Base-by-base conservation (phyloP, 1,140 invertebrate genomes). In the Tetragnatha versicolor region DNA sequence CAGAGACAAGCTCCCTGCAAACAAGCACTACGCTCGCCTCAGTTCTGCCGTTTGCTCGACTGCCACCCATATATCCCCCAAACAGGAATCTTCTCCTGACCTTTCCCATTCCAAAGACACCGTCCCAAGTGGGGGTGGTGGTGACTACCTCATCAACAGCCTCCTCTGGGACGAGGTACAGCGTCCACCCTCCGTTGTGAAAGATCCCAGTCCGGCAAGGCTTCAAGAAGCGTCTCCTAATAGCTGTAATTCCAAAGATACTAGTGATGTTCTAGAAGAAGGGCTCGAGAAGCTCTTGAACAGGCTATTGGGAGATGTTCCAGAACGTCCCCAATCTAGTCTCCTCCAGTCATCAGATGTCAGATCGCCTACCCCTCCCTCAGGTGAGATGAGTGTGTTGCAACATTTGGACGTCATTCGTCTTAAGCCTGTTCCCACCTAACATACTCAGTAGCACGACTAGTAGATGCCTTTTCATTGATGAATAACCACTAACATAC, bases 301-400 rank as follows among this genome's bases (percentile, higher is more conserved):
- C 12, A 69, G 47, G 14, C 65, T 79, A 33, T 39, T 79, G 20
- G 31, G 22, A 7, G 63, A 79, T 14, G 76, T 69, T 42, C 63
- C 76, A 3, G 73, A 77, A 27, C 35, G 35, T 27, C 14, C 14
- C n/a, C 76, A 79, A 35, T 69, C 63, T 68, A 68, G 53, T 68
- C 51, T 47, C 10, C 14, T 22, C 9, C 39, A n/a, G 9, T 2
- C 63, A 35, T 58, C 47, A 12, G 51, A 69, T 14, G 2, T 10
- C 20, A 51, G 3, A 33, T 39, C 76, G 4, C 17, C 63, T 4
- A 69, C 76, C 5, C 51, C 63, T 17, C 55, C 55, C 9, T 14
- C 63, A 79, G 76, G 76, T 79, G 76, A 79, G 76, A 79, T 79
- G 76, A 51, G 49, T 79, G 76, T 79, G 35, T 3, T 79, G 42